These are phyloP conservation scores for Zele albiditarsus DNA, from an alignment of 2,888 invertebrate genomes.

Conservation along the genomic window DNA sequence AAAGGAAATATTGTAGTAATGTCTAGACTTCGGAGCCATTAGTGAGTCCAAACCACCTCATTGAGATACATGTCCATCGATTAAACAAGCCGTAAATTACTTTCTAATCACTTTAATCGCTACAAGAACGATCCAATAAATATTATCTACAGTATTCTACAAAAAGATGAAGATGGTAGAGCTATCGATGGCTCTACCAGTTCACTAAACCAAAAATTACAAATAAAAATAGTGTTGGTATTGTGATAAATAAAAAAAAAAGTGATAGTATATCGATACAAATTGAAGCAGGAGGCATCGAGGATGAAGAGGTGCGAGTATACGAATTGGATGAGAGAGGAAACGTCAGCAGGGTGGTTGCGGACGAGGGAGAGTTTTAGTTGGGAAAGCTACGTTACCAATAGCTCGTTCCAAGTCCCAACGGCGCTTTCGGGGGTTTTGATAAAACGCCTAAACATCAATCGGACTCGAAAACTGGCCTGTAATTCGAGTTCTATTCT, in stretches of 20 bases:
- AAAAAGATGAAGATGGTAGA: too few relatives aligned
- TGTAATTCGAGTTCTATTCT: slow-evolving; percentile 68
- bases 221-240: not conserved
- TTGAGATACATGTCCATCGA: too few relatives aligned
- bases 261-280: not conserved
- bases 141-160: too few relatives aligned
- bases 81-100: too few relatives aligned
- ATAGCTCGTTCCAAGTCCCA: slow-evolving; percentile 52
- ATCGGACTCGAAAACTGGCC: slow-evolving; percentile 70
- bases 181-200: too few relatives aligned
- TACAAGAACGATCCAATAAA: too few relatives aligned
- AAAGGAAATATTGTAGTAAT: not conserved
- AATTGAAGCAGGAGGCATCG: not conserved
- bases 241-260: not conserved
- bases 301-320: not conserved
- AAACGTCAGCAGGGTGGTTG: not conserved
- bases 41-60: not conserved
- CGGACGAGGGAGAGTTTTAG: slow-evolving; percentile 31
- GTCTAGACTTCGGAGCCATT: not conserved
- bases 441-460: slow-evolving; percentile 70
- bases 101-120: too few relatives aligned
- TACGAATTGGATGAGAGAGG: slow-evolving; percentile 11
- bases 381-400: slow-evolving; percentile 43
- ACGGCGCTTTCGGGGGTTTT: slow-evolving; percentile 63
- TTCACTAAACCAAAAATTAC: not conserved